Conservation (phyloP, 2,888 invertebrate genomes). For the Lasioglossum leucozonium region DNA sequence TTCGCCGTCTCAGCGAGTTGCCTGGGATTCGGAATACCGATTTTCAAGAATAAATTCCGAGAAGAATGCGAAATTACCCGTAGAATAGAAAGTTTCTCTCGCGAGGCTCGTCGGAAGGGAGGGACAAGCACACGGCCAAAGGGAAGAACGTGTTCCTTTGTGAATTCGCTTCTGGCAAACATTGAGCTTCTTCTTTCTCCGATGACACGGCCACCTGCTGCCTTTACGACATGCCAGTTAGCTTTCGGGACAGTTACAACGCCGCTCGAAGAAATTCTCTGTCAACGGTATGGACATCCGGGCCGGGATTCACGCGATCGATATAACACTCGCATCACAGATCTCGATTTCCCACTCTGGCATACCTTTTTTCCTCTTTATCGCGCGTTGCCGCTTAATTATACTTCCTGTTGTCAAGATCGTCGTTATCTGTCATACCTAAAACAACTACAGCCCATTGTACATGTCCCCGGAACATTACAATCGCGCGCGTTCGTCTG, state of each 20-base stretch:
- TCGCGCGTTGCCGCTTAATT: neutral
- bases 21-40: slow-evolving; percentile 29
- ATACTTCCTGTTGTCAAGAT: neutral
- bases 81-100: slow-evolving; percentile 42
- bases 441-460: too few relatives aligned
- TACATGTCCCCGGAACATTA: neutral
- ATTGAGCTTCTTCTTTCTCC: slow-evolving; percentile 36
- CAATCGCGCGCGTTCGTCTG: neutral
- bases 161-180: slow-evolving; percentile 51
- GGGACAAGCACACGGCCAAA: slow-evolving; percentile 17
- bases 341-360: neutral
- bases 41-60: slow-evolving; percentile 49
- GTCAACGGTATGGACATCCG: neutral
- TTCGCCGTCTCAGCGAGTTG: slow-evolving; percentile 27
- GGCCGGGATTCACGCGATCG: neutral
- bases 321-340: neutral
- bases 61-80: slow-evolving; percentile 61
- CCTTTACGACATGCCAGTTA: slow-evolving; percentile 45
- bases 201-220: slow-evolving; percentile 58
- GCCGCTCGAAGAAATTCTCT: slow-evolving; percentile 2
- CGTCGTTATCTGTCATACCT: too few relatives aligned
- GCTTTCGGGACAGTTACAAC: slow-evolving; percentile 22
- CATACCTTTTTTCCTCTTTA: neutral
- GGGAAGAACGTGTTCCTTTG: slow-evolving; percentile 36
- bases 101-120: slow-evolving; percentile 16